Base-by-base conservation (phyloP, 2,113 vertebrate genomes). In the Catharus bicknelli region DNA sequence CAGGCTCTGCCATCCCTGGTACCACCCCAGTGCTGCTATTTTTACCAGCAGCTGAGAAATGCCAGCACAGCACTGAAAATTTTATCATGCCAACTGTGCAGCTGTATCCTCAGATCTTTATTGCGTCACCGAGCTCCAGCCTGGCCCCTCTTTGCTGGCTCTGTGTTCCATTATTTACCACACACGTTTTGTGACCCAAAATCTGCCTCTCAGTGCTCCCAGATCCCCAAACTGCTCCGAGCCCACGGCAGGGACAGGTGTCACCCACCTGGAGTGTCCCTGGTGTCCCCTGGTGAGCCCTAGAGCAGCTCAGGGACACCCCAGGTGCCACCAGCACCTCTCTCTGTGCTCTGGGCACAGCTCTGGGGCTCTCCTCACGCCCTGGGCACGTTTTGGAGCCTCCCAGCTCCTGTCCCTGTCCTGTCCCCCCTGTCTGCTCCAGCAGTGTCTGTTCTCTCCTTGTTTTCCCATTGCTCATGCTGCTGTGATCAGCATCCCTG, bases 151-250 rank as follows among this genome's bases (percentile, higher is more conserved):
- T 62, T 59, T 59, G 30, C 84, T 83, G 85, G n/a, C 69, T 79
- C 83, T 86, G 13, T 57, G 4, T 58, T 88, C 53, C 66, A 66
- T 91, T 95, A 93, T 95, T 95, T 92, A 94, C 94, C 91, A 29
- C 30, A 43, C 32, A 15, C 16, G 0, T 15, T 63, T 82, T 50
- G 20, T 90, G 88, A 88, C 87, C 85, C 75, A 2, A 54, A 59
- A 57, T 21, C 42, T 32, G 43, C 50, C 51, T 48, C 43, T 25
- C 20, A 0, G 32, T 25, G 40, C 27, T 10, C 42, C 59, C 34
- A 7, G 16, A 30, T 21, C 54, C 17, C 12, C 48, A 2, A 48
- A 6, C 2, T 15, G 81, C 85, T 51, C 42, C 12, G 42, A 73
- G 70, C n/a, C 12, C 40, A 40, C 40, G 40, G 40, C 12, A 40